Evolutionary conservation across 2,888 invertebrate species (phyloP).

Genomic region (Scaptomyza polygonia): DNA sequence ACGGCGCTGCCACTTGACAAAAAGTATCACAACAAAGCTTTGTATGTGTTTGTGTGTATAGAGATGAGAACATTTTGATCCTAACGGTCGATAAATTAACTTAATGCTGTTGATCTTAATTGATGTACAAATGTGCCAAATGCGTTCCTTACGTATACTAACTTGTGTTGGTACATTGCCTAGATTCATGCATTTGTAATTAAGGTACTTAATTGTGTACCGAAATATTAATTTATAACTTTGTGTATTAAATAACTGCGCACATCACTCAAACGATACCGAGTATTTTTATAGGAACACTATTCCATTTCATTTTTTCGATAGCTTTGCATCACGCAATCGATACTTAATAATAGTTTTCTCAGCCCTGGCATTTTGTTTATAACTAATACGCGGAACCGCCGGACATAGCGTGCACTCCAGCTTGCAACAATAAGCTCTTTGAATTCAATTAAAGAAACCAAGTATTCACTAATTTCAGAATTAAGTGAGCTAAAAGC

Average conservation of each 20-base stretch:
- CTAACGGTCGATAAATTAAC: neutral
- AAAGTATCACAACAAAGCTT: neutral
- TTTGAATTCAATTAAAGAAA: conserved; percentile 39
- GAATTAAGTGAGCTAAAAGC: conserved; percentile 4
- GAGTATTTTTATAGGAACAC: conserved; percentile 24
- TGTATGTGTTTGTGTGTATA: neutral
- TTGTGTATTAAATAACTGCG: neutral
- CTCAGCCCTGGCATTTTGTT: conserved; percentile 58
- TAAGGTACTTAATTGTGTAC: neutral
- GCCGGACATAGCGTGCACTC: conserved; percentile 38
- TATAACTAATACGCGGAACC: conserved; percentile 54
- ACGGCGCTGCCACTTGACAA: conserved; percentile 6
- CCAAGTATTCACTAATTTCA: conserved; percentile 20
- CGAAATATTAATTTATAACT: neutral
- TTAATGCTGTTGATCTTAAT: neutral
- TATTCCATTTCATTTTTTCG: neutral
- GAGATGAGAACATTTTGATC: conserved; percentile 8
- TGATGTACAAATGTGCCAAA: neutral
- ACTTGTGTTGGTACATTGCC: neutral
- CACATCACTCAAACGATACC: conserved; percentile 5
- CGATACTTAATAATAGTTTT: conserved; percentile 9
- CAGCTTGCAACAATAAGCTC: conserved; percentile 18
- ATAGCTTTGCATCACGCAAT: conserved; percentile 2
- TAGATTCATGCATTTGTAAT: neutral
- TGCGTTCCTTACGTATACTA: no score